Evolutionary conservation across 2,797 vertebrate species (phyloP).

Genomic region (Phaenicophaeus curvirostris): DNA sequence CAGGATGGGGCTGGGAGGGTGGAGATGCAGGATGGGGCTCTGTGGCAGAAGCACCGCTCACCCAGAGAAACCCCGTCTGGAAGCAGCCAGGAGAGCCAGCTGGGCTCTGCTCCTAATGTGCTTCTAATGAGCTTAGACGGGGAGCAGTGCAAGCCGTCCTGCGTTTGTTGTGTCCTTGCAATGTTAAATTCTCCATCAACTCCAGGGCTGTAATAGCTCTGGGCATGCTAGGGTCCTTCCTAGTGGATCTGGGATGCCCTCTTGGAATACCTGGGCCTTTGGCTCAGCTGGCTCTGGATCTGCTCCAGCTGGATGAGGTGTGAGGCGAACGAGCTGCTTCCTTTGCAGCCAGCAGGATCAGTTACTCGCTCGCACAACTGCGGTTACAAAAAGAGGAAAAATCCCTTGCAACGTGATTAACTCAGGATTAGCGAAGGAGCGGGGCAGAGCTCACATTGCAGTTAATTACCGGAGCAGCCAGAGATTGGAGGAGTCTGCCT

Average conservation of each 20-base stretch:
- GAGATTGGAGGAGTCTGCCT: not conserved
- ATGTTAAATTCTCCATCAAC: not conserved
- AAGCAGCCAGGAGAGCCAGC: slow-evolving; percentile 9
- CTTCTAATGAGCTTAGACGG: slow-evolving; percentile 38
- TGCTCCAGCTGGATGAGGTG: not conserved
- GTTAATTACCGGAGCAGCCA: slow-evolving; percentile 38
- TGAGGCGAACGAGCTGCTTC: not conserved
- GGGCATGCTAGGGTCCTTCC: not conserved
- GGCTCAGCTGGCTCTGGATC: not conserved
- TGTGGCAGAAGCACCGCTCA: not conserved
- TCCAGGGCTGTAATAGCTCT: accelerated
- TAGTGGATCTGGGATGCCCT: not conserved
- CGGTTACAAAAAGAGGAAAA: not conserved
- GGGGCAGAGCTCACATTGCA: slow-evolving; percentile 45
- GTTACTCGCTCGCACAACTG: not conserved
- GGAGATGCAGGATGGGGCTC: not conserved
- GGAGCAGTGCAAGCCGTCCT: not conserved
- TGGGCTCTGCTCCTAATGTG: slow-evolving; percentile 32
- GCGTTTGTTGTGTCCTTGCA: not conserved
- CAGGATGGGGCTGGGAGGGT: slow-evolving; percentile 14
- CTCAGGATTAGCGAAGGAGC: slow-evolving; percentile 40
- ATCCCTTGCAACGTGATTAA: slow-evolving; percentile 21
- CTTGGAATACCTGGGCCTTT: not conserved
- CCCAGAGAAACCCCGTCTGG: not conserved
- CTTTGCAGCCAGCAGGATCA: slow-evolving; percentile 32